Conservation (phyloP, 1,140 invertebrate genomes). For the Drosophila subobscura region DNA sequence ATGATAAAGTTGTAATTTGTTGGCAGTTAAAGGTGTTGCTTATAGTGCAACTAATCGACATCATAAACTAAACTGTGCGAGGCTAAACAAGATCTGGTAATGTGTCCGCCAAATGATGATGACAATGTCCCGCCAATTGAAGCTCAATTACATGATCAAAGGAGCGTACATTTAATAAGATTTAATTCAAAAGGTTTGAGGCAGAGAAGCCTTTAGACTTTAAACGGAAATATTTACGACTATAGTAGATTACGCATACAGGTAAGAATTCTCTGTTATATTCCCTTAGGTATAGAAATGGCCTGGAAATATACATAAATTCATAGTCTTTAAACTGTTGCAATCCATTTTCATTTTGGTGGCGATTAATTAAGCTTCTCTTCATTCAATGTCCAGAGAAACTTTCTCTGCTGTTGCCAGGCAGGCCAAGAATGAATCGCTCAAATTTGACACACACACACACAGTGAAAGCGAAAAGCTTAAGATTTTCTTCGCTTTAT, state of each 20-base stretch:
- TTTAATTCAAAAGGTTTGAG: constrained; percentile 19
- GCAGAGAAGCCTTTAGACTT: too few relatives aligned
- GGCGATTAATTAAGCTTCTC: constrained; percentile 44
- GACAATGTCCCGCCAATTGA: constrained; percentile 37
- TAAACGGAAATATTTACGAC: too few relatives aligned
- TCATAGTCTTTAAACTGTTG: background rate
- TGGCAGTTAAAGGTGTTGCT: constrained; percentile 81
- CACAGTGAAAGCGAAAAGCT: constrained; percentile 25
- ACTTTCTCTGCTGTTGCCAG: constrained; percentile 65
- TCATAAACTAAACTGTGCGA: constrained; percentile 79
- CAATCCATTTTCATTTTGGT: constrained; percentile 33
- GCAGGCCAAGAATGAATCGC: constrained; percentile 35
- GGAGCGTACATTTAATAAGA: constrained; percentile 5
- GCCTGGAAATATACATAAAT: too few relatives aligned
- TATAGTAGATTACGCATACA: too few relatives aligned
- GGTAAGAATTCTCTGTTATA: too few relatives aligned
- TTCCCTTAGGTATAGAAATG: too few relatives aligned
- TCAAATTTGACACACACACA: constrained; percentile 53
- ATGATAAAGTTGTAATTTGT: constrained; percentile 82
- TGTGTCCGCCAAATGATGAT: constrained; percentile 72
- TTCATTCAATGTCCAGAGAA: constrained; percentile 21
- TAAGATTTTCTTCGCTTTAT: constrained; percentile 50
- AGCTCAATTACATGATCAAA: constrained; percentile 46
- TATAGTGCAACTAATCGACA: constrained; percentile 80
- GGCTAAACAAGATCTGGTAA: constrained; percentile 71